Conservation (phyloP, 2,888 invertebrate genomes). For the Cataglyphis albicans region DNA sequence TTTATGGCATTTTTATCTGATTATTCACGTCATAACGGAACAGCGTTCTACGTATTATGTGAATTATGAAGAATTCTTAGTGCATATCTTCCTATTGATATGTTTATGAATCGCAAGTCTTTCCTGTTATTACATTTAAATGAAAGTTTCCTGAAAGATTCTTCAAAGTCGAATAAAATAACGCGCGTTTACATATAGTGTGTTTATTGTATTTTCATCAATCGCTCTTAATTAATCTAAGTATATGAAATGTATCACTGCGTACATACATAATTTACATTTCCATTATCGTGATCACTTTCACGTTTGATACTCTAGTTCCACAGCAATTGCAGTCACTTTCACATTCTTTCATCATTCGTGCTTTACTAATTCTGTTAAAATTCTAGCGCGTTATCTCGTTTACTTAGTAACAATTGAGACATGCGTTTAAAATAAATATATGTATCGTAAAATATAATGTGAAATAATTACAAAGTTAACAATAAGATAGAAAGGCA, state of each 20-base stretch:
- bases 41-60: neutral
- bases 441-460: neutral
- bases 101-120: slow-evolving; percentile 14
- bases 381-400: neutral
- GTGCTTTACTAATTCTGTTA: neutral
- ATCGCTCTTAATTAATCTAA: slow-evolving; percentile 52
- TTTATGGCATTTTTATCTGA: neutral
- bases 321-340: neutral
- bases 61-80: neutral
- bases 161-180: neutral
- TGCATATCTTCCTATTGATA: slow-evolving; percentile 24
- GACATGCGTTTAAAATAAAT: neutral
- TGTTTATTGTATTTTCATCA: slow-evolving; percentile 13
- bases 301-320: neutral
- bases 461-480: neutral
- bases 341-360: neutral
- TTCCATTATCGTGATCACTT: slow-evolving; percentile 28
- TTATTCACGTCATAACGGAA: neutral
- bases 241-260: neutral
- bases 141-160: neutral
- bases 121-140: neutral
- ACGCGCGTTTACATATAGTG: neutral
- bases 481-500: neutral
- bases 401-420: neutral
- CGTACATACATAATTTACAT: neutral